Evolutionary conservation across 2,113 vertebrate genomes (phyloP).

Genomic region (Arothron firmamentum): DNA sequence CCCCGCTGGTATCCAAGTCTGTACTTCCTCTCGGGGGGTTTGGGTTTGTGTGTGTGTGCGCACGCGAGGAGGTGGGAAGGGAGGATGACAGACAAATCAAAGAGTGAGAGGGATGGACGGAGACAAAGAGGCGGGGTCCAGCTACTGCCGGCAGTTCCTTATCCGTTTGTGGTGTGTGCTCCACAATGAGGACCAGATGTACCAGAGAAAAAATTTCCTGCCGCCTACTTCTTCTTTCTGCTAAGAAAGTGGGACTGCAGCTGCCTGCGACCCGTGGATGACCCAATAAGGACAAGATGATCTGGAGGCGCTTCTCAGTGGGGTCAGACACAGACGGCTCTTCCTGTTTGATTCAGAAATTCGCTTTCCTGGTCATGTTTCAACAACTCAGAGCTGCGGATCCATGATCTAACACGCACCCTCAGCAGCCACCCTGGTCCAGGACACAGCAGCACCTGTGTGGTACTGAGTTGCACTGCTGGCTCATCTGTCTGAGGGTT

Average conservation of each 20-base stretch:
- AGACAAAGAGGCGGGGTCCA: constrained; percentile 23
- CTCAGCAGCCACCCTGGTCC: not conserved
- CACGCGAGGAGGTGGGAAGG: constrained; percentile 5
- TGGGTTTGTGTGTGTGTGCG: constrained; percentile 31
- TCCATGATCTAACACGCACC: not conserved
- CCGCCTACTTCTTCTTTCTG: constrained; percentile 46
- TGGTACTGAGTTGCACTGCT: too few relatives aligned
- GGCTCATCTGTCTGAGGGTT: too few relatives aligned
- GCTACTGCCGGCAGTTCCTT: constrained; percentile 63
- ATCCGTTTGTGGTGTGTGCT: constrained; percentile 68
- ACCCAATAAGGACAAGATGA: constrained; percentile 54
- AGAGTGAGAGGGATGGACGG: constrained; percentile 12
- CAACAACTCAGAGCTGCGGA: not conserved
- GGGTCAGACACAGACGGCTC: constrained; percentile 3
- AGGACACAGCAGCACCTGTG: too few relatives aligned
- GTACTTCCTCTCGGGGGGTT: constrained; percentile 73
- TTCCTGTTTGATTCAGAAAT: constrained; percentile 15
- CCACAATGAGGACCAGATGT: constrained; percentile 80
- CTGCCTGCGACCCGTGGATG: constrained; percentile 60
- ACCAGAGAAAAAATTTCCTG: constrained; percentile 32
- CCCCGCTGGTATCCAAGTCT: constrained; percentile 76
- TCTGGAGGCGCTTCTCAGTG: constrained; percentile 1
- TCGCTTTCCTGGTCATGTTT: not conserved
- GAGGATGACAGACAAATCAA: constrained; percentile 22
- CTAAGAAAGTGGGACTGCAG: constrained; percentile 48